Percentiles rank a stretch among this genome's conserved stretches.
Conservation (phyloP, 2,797 vertebrate genomes). For the Eospalax fontanierii region DNA sequence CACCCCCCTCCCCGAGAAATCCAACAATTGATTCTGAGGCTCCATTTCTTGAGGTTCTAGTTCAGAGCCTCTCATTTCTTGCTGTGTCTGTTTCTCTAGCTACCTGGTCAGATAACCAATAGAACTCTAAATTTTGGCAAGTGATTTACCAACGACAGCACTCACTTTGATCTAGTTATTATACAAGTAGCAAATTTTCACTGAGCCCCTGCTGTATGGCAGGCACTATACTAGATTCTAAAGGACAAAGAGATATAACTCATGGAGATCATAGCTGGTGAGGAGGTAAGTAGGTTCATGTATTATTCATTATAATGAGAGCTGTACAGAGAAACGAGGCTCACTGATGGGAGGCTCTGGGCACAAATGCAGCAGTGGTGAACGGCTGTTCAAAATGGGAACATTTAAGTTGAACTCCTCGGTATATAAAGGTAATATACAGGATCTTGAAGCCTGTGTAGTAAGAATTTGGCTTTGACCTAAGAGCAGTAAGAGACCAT, state of each 20-base stretch:
- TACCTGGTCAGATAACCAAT: background rate
- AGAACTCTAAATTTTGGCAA: conserved; percentile 56
- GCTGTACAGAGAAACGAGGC: background rate
- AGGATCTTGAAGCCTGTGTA: background rate
- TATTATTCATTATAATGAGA: conserved; percentile 23
- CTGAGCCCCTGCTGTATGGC: background rate
- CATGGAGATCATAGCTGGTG: background rate
- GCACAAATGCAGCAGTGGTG: background rate
- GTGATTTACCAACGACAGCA: conserved; percentile 32
- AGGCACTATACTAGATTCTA: background rate
- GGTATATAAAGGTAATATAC: background rate
- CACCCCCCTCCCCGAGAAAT: too few species aligned
- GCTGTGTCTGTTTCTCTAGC: background rate
- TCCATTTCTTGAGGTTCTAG: background rate
- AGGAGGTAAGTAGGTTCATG: background rate
- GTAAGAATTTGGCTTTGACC: conserved; percentile 28
- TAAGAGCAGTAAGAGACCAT: background rate
- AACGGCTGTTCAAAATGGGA: background rate
- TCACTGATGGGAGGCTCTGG: background rate
- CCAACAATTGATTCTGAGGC: background rate
- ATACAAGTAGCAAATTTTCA: conserved; percentile 41
- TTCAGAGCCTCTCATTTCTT: background rate
- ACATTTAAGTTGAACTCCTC: background rate
- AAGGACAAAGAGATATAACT: background rate
- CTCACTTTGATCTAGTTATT: conserved; percentile 61